Base-by-base conservation (phyloP, 1,140 invertebrate genomes). In the Pachypsylla venusta region DNA sequence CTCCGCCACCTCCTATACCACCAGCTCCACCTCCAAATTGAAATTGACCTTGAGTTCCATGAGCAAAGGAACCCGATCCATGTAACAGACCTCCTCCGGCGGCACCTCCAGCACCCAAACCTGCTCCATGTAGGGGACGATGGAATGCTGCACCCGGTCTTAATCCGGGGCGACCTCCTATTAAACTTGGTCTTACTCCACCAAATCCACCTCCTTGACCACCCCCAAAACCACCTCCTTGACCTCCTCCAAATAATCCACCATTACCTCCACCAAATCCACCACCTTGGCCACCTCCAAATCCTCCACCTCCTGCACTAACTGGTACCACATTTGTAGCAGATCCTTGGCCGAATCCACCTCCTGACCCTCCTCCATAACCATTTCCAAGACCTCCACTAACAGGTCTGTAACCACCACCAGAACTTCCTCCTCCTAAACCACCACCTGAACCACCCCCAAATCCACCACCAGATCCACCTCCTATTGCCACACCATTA, bases 1-100 rank as follows among this genome's bases (percentile, higher is more conserved):
- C 20, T 59, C 35, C 58, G n/a, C 27, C 53, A 13, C 10, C 42
- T 16, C 25, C 54, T 42, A 48, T 24, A 53, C 30, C 58, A 14
- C 25, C 42, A 57, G 39, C 39, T 14, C 25, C 40, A 2, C 25
- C 57, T 28, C 25, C 54, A 22, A 10, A 35, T 26, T 27, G 26
- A 42, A 53, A 54, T 40, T 24, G 20, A 28, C 14, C 42, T 28
- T 22, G 25, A 25, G 1, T 56, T 25, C n/a, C 60, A 19, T 20
- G 56, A 56, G 30, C 27, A 22, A 28, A 53, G 20, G 16, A 22
- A 5, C 19, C 14, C n/a, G 20, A 48, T 30, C 14, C 25, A 26
- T 10, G 30, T 22, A 48, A 22, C 5, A 48, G 42, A 5, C 42
- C 42, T 5, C 42, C 42, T 3, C 42, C 42, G 3, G 42, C 42